Evolutionary conservation across 1,140 invertebrate genomes (phyloP), one percentile per base, ranked within the genome.

Genomic region (Patella vulgata): DNA sequence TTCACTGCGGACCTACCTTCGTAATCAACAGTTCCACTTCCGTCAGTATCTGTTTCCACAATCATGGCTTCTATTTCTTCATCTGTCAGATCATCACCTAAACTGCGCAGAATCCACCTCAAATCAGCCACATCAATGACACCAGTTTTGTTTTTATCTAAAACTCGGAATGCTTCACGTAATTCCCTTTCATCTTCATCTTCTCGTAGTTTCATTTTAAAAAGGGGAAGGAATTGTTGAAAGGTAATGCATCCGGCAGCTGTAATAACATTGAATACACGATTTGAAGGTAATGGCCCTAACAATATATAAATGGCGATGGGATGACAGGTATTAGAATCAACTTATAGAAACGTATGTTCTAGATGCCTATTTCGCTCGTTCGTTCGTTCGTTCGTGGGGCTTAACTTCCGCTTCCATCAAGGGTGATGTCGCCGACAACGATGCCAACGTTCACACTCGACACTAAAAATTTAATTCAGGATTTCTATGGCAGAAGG

Each of bases 31-130:
- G 81, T 84, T 51, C 84, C 84, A 44, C 79, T 82, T 46, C 83
- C 83, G 57, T 85, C 84, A 14, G 82, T 84, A 66, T 85, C 84
- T 17, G 83, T 83, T 59, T 84, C 83, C 2, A 68, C 64, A 55
- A 85, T 85, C 80, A 85, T 85, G 66, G 83, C 82, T 25, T 85
- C 83, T 57, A 85, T 81, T 73, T 85, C 84, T 25, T 84, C 81
- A 48, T 84, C 83, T n/a, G 80, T 81, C 44, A 84, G 71, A 63
- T 83, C 82, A 57, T 85, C 83, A 48, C 82, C 83, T 54, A 85
- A 69, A 57, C 73, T 75, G 51, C 77, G 70, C 31, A 85, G 71
- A 55, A 85, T 83, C 81, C 82, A 84, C 60, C 73, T 72, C 43
- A 84, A 64, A 51, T 83, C 82, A 14, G 76, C 75, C 30, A 82